These are phyloP conservation scores for Saxidomus purpurata DNA, from an alignment of 1,140 invertebrate species.

Conservation along the genomic window DNA sequence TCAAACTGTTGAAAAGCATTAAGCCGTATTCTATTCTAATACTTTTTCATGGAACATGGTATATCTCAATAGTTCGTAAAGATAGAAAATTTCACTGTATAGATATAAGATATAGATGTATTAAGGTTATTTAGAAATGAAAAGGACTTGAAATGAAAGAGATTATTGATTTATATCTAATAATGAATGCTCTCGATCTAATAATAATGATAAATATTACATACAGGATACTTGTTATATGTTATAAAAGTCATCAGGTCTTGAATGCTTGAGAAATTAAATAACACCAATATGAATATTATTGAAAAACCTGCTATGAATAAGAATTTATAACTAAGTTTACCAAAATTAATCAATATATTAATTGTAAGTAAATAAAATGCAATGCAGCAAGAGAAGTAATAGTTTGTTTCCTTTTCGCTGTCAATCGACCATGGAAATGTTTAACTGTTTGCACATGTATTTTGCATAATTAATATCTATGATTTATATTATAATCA, in stretches of 20 bases:
- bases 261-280: background rate
- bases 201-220: conserved; percentile 30
- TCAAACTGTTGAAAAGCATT: background rate
- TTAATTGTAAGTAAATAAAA: background rate
- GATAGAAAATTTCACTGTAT: background rate
- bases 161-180: background rate
- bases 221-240: background rate
- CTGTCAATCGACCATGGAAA: too few species aligned
- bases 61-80: background rate
- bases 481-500: too few species aligned
- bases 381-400: background rate
- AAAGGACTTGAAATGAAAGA: conserved; percentile 2
- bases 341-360: background rate
- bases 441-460: too few species aligned
- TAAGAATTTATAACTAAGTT: conserved; percentile 8
- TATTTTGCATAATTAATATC: too few species aligned
- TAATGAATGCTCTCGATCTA: conserved; percentile 11
- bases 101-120: background rate
- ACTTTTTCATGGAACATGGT: background rate
- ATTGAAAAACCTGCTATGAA: background rate
- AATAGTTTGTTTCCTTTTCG: too few species aligned
- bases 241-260: background rate
- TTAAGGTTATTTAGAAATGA: background rate
- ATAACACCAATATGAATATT: background rate
- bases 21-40: background rate